Conservation (phyloP, 1,140 invertebrate species). For the Aphelenchoides fujianensis region DNA sequence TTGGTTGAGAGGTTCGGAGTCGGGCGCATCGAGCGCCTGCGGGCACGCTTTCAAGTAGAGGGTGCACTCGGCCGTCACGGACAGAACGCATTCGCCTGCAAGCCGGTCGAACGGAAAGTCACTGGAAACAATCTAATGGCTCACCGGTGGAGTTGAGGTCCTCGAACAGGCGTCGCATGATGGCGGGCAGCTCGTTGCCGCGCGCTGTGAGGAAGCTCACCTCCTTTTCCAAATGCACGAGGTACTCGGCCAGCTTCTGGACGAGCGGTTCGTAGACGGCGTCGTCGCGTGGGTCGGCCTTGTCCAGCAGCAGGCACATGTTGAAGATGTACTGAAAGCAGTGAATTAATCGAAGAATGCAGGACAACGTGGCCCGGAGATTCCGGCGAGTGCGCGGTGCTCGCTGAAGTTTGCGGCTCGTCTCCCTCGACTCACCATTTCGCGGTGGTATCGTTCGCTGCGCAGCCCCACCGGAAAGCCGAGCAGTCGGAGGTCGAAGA, state of each 20-base stretch:
- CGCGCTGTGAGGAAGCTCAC: background rate
- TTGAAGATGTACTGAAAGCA: constrained; percentile 61
- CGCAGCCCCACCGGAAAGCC: constrained; percentile 57
- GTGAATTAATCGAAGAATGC: too few species aligned
- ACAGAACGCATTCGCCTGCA: constrained; percentile 55
- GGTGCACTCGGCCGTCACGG: constrained; percentile 48
- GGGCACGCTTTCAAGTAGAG: constrained; percentile 57
- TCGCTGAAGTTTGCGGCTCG: too few species aligned
- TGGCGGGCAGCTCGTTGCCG: background rate
- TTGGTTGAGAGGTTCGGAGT: constrained; percentile 40
- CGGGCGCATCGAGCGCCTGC: constrained; percentile 44
- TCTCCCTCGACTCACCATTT: too few species aligned
- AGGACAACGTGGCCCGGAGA: too few species aligned
- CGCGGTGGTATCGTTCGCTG: constrained; percentile 11
- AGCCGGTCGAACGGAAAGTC: too few species aligned
- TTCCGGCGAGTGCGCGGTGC: too few species aligned
- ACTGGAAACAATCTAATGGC: too few species aligned
- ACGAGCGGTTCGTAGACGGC: constrained; percentile 59
- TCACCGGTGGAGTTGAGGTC: constrained; percentile 4
- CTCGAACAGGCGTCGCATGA: constrained; percentile 1
- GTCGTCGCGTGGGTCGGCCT: constrained; percentile 34
- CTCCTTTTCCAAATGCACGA: constrained; percentile 55
- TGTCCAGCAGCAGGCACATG: constrained; percentile 56
- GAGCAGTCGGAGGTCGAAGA: constrained; percentile 55
- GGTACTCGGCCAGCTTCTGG: constrained; percentile 59